Evolutionary conservation across 2,797 vertebrate genomes (phyloP).

Genomic region (Momotus momota): DNA sequence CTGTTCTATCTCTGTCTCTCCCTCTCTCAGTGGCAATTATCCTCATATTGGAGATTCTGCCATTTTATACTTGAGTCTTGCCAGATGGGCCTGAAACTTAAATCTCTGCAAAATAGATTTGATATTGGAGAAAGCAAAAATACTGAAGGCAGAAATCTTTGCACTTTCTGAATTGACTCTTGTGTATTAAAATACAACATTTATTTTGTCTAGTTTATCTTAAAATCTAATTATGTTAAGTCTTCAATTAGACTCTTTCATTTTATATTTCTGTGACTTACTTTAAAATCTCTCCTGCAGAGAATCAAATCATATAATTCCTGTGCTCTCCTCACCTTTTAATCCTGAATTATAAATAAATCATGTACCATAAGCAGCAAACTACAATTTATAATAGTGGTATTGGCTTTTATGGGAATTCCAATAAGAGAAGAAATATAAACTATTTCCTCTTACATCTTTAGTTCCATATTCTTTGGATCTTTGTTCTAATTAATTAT

Average conservation of each 20-base stretch:
- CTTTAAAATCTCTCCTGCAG: neutral
- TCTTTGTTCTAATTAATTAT: constrained; percentile 9
- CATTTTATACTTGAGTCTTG: neutral
- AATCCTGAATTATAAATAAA: constrained; percentile 19
- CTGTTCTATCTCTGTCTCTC: neutral
- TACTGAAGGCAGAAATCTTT: neutral
- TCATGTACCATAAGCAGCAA: neutral
- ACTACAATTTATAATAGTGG: neutral
- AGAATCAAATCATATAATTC: neutral
- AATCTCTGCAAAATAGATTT: neutral
- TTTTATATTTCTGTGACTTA: neutral
- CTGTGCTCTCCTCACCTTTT: neutral
- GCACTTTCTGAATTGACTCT: neutral
- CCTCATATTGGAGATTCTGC: neutral
- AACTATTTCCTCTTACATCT: neutral
- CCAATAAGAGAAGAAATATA: neutral
- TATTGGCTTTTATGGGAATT: neutral
- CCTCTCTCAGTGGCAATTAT: neutral
- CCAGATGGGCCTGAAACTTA: neutral
- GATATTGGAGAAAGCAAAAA: neutral
- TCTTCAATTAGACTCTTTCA: neutral
- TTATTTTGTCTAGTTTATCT: neutral
- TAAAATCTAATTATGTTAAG: neutral
- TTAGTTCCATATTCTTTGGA: neutral
- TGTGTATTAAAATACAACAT: neutral